phyloP scores from a whole-genome alignment of 2,113 vertebrate genomes.

The Neodontobutis hainanensis region DNA sequence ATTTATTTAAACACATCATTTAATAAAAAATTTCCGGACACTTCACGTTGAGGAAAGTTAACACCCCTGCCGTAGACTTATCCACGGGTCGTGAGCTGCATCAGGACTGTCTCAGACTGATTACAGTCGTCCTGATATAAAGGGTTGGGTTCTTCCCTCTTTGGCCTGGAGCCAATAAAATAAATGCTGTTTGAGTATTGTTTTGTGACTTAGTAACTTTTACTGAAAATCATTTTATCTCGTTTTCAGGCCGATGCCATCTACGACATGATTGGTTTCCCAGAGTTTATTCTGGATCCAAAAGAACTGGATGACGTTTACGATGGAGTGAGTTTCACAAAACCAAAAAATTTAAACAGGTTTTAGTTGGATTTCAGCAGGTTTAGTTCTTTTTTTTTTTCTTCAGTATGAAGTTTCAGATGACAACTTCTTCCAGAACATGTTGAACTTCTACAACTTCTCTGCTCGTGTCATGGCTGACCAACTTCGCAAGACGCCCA shows the following conservation, averaged over 20 bases:
- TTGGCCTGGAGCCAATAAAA: too few relatives aligned
- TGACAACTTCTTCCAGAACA: constrained; percentile 98
- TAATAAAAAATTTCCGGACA: too few relatives aligned
- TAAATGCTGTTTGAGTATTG: too few relatives aligned
- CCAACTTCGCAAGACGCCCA: constrained; percentile 95
- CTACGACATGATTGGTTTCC: constrained; percentile 99
- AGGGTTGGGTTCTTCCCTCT: too few relatives aligned
- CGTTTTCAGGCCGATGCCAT: constrained; percentile 93
- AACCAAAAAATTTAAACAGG: neutral
- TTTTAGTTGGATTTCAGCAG: neutral
- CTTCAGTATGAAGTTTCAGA: constrained; percentile 94
- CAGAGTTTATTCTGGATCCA: constrained; percentile 94
- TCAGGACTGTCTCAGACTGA: too few relatives aligned
- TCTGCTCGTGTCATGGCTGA: constrained; percentile 96
- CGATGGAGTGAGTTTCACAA: constrained; percentile 84
- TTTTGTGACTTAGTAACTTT: too few relatives aligned
- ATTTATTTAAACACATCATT: too few relatives aligned
- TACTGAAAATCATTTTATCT: too few relatives aligned
- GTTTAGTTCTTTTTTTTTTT: neutral
- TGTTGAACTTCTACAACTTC: constrained; percentile 98
- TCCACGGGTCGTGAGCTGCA: too few relatives aligned
- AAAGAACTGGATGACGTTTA: constrained; percentile 97
- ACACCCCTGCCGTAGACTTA: too few relatives aligned
- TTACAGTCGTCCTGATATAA: too few relatives aligned
- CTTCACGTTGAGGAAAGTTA: too few relatives aligned